Base-by-base conservation (phyloP, 2,113 vertebrate species). In the Haemorhous mexicanus region DNA sequence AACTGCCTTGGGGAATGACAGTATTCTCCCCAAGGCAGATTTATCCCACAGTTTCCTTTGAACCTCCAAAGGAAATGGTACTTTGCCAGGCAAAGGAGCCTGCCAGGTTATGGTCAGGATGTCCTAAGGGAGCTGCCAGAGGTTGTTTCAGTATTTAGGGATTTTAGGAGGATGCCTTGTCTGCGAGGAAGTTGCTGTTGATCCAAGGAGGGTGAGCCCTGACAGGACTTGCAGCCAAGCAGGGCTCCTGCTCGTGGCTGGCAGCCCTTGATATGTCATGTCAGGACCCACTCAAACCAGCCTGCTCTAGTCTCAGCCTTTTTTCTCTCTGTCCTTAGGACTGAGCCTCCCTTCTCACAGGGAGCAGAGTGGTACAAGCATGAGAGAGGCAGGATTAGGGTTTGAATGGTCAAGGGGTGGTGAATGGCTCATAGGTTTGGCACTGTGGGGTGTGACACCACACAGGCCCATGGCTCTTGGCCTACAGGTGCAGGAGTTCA, bases 401-500 rank as follows among this genome's bases (percentile, higher is more conserved):
- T 9, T 20, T 11, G 26, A 11, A 22, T 11, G 22, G 41, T 26
- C 20, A 10, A 33, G 62, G 61, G n/a, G 20, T 33, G 20, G 59
- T 6, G 13, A 35, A 1, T 41, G 58, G 28, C 87, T 75, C 1
- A 0, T 26, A 20, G 46, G 30, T 52, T 69, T 70, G 79, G 50
- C 28, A 5, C n/a, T 3, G 4, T 15, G 63, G 35, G 24, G 13
- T 46, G 17, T 66, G 30, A 16, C 6, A 58, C 68, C 24, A 22
- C 0, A 0, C 30, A 33, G 61, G 59, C 23, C n/a, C 13, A 1
- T 1, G 1, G 16, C 20, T 77, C 2, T 4, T 20, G 5, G n/a
- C 20, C 43, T 23, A 28, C 50, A 52, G 53, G 80, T 64, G 8
- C 28, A 7, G 23, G 74, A 37, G 37, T 16, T 82, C 24, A 18